Percentiles rank a stretch among this genome's conserved stretches.
phyloP scores from a whole-genome alignment of 1,140 invertebrate species.

The Leptinotarsa lineolata region DNA sequence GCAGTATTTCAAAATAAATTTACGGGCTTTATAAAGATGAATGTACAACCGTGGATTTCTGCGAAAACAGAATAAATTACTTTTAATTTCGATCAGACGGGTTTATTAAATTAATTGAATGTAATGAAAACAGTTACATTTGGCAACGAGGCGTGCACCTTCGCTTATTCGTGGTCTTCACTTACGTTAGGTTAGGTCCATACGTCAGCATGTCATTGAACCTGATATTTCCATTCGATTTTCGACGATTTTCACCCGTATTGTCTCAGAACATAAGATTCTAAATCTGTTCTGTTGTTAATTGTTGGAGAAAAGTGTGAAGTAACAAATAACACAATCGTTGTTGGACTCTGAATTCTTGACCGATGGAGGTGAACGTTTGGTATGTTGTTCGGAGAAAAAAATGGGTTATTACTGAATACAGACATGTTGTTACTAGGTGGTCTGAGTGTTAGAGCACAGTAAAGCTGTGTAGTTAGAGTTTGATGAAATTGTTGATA shows the following conservation, averaged over 20 bases:
- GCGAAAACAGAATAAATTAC: too few species aligned
- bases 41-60: too few species aligned
- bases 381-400: background rate
- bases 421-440: background rate
- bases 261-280: background rate
- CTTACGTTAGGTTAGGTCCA: constrained; percentile 2
- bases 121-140: background rate
- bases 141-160: background rate
- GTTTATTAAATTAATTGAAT: background rate
- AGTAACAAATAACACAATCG: constrained; percentile 3
- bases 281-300: background rate
- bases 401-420: background rate
- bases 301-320: background rate
- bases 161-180: background rate
- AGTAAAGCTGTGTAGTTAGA: too few species aligned
- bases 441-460: background rate
- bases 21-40: too few species aligned
- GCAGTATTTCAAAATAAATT: too few species aligned
- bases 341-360: background rate
- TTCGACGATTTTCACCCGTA: background rate
- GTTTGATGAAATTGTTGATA: too few species aligned
- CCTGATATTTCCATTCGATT: background rate
- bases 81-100: too few species aligned
- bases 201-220: constrained; percentile 5
- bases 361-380: background rate